Base-by-base conservation (phyloP, 2,113 vertebrate genomes). In the Microtus montanus region DNA sequence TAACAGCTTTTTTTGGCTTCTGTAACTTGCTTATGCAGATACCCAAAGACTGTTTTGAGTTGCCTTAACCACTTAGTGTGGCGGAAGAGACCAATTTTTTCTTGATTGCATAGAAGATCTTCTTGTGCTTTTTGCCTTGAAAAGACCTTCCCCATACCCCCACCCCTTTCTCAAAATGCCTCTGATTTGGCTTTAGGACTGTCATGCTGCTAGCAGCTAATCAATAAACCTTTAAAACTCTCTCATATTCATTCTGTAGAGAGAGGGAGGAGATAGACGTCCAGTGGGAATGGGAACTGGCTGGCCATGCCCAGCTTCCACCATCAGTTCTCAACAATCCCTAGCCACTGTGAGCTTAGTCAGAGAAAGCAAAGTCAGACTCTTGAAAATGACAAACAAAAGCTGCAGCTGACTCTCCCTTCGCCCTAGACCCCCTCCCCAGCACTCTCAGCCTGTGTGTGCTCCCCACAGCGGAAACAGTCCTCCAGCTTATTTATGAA, bases 341-440 rank as follows among this genome's bases (percentile, higher is more conserved):
- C 9, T 17, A 61, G 61, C 12, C 22, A 26, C 0, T 0, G 79
- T 26, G 22, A 3, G 35, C 79, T 26, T 2, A 35, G 54, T 1
- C 12, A 61, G 22, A 61, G 52, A 61, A 82, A 26, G 79, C 35
- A 82, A 82, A 28, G 54, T 2, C 52, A 82, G 52, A 61, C 33
- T 26, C 22, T 38, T 58, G 35, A 54, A 82, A 82, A 35, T 7
- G 0, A 61, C 12, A 1, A 26, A 28, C 35, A 82, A 61, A 38
- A 82, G 52, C 35, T 61, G 20, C 22, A 61, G 35, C 35, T 2
- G 2, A 2, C 35, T 14, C 49, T 13, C 3, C 79, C 33, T 54
- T n/a, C 12, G 15, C 44, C 7, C 30, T 35, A 49, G 75, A 2
- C 54, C 74, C 26, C 17, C 9, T 35, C 35, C 20, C 54, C 22